Evolutionary conservation across 2,888 invertebrate species (phyloP).

Genomic region (Synanthedon andrenaeformis): DNA sequence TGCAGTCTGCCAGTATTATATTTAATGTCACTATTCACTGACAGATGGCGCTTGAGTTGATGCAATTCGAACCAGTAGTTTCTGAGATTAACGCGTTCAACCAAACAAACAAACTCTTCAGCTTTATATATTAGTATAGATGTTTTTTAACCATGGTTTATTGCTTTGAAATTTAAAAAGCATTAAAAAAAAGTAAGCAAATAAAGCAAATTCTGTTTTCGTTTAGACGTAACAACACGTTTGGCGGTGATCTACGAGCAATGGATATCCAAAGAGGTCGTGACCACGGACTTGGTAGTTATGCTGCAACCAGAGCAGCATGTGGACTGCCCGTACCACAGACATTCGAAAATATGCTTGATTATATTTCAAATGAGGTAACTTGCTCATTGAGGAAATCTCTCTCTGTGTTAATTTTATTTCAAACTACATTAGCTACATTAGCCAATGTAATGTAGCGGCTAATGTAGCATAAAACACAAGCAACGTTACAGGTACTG

Average conservation of each 20-base stretch:
- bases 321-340: conserved; percentile 79
- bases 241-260: conserved; percentile 85
- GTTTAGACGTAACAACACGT: conserved; percentile 75
- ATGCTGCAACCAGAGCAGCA: conserved; percentile 80
- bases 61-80: too few species aligned
- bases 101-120: too few species aligned
- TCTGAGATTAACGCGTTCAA: too few species aligned
- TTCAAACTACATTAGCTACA: too few species aligned
- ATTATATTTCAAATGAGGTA: conserved; percentile 75
- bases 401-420: neutral
- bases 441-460: too few species aligned
- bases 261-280: conserved; percentile 88
- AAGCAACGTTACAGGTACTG: too few species aligned
- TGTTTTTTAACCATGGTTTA: neutral
- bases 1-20: too few species aligned
- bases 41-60: too few species aligned
- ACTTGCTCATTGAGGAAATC: neutral
- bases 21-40: too few species aligned
- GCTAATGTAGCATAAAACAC: too few species aligned
- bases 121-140: too few species aligned
- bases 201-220: neutral
- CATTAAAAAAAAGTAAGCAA: neutral
- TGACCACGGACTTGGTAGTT: conserved; percentile 86
- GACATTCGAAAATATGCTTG: conserved; percentile 77
- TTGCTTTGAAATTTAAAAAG: neutral